phyloP scores from a whole-genome alignment of 2,797 vertebrate genomes.

The Gambelia wislizenii region DNA sequence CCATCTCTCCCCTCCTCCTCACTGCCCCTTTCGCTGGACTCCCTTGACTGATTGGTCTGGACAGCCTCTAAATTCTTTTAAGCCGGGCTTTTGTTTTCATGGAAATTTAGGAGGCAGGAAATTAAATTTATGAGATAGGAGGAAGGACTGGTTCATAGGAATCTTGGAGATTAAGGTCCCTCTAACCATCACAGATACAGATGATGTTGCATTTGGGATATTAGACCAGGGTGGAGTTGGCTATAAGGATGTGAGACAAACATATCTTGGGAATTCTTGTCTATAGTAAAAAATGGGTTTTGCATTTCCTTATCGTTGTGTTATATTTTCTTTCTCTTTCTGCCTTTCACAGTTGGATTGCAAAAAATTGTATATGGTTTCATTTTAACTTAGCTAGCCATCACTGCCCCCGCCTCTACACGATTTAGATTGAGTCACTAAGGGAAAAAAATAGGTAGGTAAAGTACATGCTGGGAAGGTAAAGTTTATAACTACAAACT shows the following conservation, averaged over 20 bases:
- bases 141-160: constrained; percentile 33
- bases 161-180: constrained; percentile 33
- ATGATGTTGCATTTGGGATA: background rate
- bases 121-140: constrained; percentile 47
- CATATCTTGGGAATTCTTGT: background rate
- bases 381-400: background rate
- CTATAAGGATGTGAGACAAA: background rate
- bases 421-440: constrained; percentile 16
- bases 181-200: background rate
- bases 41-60: constrained; percentile 7
- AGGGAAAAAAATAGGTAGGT: constrained; percentile 20
- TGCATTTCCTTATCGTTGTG: constrained; percentile 45
- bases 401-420: background rate
- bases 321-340: background rate
- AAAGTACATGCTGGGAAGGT: background rate
- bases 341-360: background rate
- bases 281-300: constrained; percentile 22
- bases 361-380: background rate
- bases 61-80: constrained; percentile 34
- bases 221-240: constrained; percentile 18
- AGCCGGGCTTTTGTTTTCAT: constrained; percentile 26
- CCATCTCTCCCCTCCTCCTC: constrained; percentile 31
- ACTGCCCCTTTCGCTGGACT: constrained; percentile 53
- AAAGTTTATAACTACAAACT: background rate
- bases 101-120: constrained; percentile 54